Conservation (phyloP, 2,113 vertebrate genomes). For the Amblyornis subalaris region DNA sequence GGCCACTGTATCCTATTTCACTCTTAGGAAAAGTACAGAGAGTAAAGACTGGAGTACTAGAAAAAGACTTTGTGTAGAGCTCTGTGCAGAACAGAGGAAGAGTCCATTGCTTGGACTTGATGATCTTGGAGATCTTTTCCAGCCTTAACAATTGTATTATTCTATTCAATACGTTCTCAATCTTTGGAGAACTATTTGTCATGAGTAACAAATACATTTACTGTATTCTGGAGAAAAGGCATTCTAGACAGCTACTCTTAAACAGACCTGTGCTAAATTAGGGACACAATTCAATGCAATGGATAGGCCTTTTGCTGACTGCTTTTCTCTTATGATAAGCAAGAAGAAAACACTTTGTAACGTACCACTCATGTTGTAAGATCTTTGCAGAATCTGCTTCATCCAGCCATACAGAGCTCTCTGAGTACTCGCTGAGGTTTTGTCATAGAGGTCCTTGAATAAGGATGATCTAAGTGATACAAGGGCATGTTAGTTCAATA, state of each 20-base stretch:
- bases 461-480: constrained; percentile 66
- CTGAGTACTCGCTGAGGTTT: constrained; percentile 66
- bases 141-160: background rate
- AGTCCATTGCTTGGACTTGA: background rate
- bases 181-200: background rate
- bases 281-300: background rate
- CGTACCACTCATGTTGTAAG: constrained; percentile 60
- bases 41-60: background rate
- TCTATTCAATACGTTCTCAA: background rate
- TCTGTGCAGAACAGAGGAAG: background rate
- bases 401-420: constrained; percentile 78
- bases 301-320: background rate
- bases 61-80: background rate
- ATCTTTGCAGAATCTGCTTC: constrained; percentile 59
- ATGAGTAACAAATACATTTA: background rate
- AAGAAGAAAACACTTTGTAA: background rate
- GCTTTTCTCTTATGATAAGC: background rate
- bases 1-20: background rate
- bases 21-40: background rate
- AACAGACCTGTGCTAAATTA: background rate
- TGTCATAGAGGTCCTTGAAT: constrained; percentile 79
- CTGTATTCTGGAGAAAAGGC: background rate
- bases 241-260: background rate
- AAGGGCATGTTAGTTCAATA: background rate
- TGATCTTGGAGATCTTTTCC: background rate